A percentile compares a stretch with the other conserved stretches of the same genome.
These are phyloP conservation scores for Apostichopus parvimensis DNA, from an alignment of 35 echinoderm and acorn worm species.

Conservation along the genomic window DNA sequence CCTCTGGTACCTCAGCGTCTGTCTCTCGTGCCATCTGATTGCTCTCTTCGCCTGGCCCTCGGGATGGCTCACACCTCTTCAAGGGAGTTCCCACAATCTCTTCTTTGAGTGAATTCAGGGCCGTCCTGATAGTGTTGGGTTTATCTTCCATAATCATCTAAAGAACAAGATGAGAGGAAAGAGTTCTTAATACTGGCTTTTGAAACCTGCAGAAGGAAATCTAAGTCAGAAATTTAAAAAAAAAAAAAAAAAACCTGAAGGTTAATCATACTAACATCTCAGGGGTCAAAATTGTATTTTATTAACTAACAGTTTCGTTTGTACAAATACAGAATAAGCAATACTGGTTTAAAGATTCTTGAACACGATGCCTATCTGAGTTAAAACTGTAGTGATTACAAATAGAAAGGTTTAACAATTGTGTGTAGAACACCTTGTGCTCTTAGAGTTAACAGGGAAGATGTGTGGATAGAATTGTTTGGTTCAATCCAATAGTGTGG, in stretches of 20 bases:
- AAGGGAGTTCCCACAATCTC: slow-evolving; percentile 55
- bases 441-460: too few relatives aligned
- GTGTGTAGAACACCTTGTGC: too few relatives aligned
- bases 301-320: too few relatives aligned
- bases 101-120: slow-evolving; percentile 10
- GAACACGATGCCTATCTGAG: too few relatives aligned
- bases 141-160: slow-evolving; percentile 47
- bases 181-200: too few relatives aligned
- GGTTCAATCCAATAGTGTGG: too few relatives aligned
- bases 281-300: too few relatives aligned
- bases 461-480: too few relatives aligned
- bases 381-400: too few relatives aligned
- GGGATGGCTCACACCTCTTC: slow-evolving; percentile 32
- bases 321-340: too few relatives aligned
- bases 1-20: slow-evolving; percentile 59
- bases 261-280: background rate
- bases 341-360: too few relatives aligned
- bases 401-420: too few relatives aligned
- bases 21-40: background rate
- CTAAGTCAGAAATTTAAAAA: background rate
- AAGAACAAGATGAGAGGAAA: background rate
- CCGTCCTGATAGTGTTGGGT: slow-evolving; percentile 41
- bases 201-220: background rate
- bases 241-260: background rate
- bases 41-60: slow-evolving; percentile 3